A percentile compares a stretch with the other conserved stretches of the same genome.
phyloP scores from a whole-genome alignment of 2,113 vertebrate genomes.

The Hydrolagus affinis region DNA sequence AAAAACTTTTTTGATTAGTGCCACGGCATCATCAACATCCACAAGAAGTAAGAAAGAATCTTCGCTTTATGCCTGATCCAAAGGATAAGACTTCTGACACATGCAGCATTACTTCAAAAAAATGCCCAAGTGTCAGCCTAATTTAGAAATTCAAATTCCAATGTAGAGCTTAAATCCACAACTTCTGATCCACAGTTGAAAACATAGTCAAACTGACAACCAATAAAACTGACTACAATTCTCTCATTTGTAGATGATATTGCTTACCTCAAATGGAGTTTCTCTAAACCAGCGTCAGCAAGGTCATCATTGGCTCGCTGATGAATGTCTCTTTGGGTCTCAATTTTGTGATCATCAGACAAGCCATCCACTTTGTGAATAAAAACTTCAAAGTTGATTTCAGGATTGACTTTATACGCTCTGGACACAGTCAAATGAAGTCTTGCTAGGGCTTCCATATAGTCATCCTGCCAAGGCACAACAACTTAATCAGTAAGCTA shows the following conservation, averaged over 20 bases:
- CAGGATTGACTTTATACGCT: conserved; percentile 94
- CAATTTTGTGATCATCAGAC: conserved; percentile 98
- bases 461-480: conserved; percentile 76
- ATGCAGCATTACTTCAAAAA: too few relatives aligned
- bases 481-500: background rate
- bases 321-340: conserved; percentile 97
- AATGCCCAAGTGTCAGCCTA: too few relatives aligned
- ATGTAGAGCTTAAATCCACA: too few relatives aligned
- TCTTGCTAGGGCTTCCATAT: conserved; percentile 90
- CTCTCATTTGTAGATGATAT: background rate
- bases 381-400: conserved; percentile 98
- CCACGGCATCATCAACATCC: too few relatives aligned
- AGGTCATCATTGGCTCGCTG: conserved; percentile 97
- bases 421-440: conserved; percentile 95
- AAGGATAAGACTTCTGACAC: too few relatives aligned
- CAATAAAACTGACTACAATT: background rate
- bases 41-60: too few relatives aligned
- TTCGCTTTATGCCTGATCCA: too few relatives aligned
- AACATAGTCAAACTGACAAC: background rate
- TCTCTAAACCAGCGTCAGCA: conserved; percentile 90
- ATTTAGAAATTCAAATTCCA: too few relatives aligned
- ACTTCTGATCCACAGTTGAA: too few relatives aligned
- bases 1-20: too few relatives aligned
- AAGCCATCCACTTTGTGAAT: conserved; percentile 98
- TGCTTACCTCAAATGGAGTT: conserved; percentile 87